Percentiles rank a stretch among this genome's conserved stretches.
Conservation (phyloP, 2,113 vertebrate species). For the Motacilla tschutschensis region DNA sequence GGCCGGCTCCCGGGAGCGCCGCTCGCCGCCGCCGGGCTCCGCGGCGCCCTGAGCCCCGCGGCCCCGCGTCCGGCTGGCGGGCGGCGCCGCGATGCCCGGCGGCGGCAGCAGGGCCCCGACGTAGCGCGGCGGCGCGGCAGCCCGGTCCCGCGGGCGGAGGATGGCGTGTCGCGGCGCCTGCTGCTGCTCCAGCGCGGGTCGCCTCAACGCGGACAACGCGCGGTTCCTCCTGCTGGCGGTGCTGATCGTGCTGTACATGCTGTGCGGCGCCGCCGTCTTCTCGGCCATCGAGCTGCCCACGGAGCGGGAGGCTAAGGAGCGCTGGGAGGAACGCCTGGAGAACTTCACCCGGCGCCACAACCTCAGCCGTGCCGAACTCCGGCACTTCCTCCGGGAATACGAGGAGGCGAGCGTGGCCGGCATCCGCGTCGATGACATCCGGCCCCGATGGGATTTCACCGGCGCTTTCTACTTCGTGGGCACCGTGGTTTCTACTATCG, state of each 20-base stretch:
- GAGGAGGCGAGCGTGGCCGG: conserved; percentile 88
- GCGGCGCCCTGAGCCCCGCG: no score
- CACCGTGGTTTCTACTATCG: conserved; percentile 95
- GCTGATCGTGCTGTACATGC: conserved; percentile 86
- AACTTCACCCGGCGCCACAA: conserved; percentile 87
- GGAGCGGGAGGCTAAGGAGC: conserved; percentile 85
- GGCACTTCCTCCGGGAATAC: conserved; percentile 84
- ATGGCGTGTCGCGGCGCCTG: conserved; percentile 87
- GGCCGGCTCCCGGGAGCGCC: no score
- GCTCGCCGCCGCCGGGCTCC: no score
- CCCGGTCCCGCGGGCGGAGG: conserved; percentile 1
- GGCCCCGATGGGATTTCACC: conserved; percentile 92
- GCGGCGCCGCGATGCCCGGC: not conserved
- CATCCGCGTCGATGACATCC: conserved; percentile 83
- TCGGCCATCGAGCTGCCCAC: conserved; percentile 90
- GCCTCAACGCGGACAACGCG: conserved; percentile 89
- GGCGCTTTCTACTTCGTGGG: conserved; percentile 96
- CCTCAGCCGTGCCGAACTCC: conserved; percentile 83
- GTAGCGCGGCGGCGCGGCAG: not conserved
- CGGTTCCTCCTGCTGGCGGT: conserved; percentile 88
- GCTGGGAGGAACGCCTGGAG: conserved; percentile 86
- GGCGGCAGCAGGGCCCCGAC: not conserved
- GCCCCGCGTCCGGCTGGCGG: no score
- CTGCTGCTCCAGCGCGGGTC: conserved; percentile 75
- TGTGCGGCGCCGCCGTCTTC: conserved; percentile 93